Base-by-base conservation (phyloP, 2,888 invertebrate genomes). In the Anarsia innoxiella region DNA sequence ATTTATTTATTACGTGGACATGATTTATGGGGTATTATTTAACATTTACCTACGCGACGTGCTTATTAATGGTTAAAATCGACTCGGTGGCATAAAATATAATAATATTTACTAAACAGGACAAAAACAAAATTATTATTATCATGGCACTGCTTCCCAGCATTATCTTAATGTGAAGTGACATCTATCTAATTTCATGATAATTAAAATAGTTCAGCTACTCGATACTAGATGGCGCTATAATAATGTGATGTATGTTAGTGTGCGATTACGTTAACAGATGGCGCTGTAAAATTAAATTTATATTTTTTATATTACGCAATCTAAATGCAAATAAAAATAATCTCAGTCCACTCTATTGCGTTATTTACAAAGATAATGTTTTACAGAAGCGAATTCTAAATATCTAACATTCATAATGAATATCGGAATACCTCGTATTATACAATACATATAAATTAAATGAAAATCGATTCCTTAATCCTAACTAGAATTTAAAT, bases 381-480 rank as follows among this genome's bases (percentile, higher is more conserved):
- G 44, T 51, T 56, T 69, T 63, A 70, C 68, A 69, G 66, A 82
- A 76, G 79, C 73, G 61, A 71, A 59, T 55, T 65, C 56, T 65
- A 66, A 60, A 52, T 68, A 58, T 65, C 64, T 72, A 68, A 68
- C 61, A 73, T 71, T 62, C 64, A 77, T 74, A 77, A 72, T 72
- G 76, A 59, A 64, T 64, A 66, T 32, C 72, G 70, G 76, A 79
- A 78, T 82, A 82, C 79, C 83, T 83, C 82, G 80, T 82, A 79
- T 80, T 74, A 72, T 66, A 79, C 77, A 75, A 71, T 74, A 80
- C 78, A 79, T 75, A 82, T 82, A 69, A 68, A 19, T 68, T 53
- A 31, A 49, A 48, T 46, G 51, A 55, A 51, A 56, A 61, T 66
- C 59, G 68, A 35, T 69, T 64, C 52, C 74, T 75, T 76, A 77